A percentile compares a stretch with the other conserved stretches of the same genome.
Evolutionary conservation across 35 echinoderm and acorn worm genomes (phyloP).

Genomic region (Diadema setosum): DNA sequence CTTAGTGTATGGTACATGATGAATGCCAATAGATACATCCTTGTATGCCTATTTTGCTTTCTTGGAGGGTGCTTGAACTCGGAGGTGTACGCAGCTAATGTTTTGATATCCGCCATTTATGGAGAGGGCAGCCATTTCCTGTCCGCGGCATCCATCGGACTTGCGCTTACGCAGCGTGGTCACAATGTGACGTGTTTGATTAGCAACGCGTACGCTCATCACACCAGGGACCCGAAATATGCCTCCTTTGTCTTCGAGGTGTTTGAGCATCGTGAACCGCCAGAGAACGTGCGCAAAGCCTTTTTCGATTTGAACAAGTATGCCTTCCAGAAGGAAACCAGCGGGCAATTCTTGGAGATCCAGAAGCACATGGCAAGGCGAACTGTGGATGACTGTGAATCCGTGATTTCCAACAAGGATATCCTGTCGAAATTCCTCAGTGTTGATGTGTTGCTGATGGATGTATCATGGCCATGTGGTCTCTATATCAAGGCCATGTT

Average conservation of each 20-base stretch:
- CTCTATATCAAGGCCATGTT: neutral
- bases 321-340: neutral
- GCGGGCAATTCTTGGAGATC: neutral
- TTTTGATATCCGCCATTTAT: neutral
- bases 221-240: constrained; percentile 24
- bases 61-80: no score
- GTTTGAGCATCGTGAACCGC: constrained; percentile 13
- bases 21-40: no score
- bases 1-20: no score
- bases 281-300: neutral
- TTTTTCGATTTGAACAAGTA: neutral
- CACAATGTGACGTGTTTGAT: constrained; percentile 51
- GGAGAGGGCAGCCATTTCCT: constrained; percentile 56
- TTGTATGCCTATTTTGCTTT: no score
- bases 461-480: neutral
- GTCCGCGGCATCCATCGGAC: constrained; percentile 24
- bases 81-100: neutral
- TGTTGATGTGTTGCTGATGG: neutral
- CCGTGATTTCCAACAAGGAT: constrained; percentile 1
- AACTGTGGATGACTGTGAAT: constrained; percentile 36
- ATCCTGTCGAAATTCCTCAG: constrained; percentile 2
- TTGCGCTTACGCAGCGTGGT: constrained; percentile 5
- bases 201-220: constrained; percentile 31
- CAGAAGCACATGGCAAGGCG: neutral
- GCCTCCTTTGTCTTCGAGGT: constrained; percentile 7